Evolutionary conservation across 1,140 invertebrate genomes (phyloP).

Genomic region (Bombus soroeensis): DNA sequence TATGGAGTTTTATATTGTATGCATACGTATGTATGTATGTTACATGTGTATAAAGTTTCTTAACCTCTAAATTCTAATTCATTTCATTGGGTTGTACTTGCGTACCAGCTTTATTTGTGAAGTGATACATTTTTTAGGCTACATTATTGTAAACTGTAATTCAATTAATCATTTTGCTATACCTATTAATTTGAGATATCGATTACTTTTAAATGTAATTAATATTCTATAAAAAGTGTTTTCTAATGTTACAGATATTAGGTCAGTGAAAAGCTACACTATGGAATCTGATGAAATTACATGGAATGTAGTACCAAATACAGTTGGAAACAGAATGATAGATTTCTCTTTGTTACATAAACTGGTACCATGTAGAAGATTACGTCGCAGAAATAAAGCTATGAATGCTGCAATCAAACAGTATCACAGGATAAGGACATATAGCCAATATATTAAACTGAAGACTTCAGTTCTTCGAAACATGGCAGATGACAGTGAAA

Average conservation of each 20-base stretch:
- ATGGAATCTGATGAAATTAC: conserved; percentile 3
- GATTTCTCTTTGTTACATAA: conserved; percentile 25
- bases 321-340: conserved; percentile 25
- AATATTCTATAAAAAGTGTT: neutral
- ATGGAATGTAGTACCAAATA: conserved; percentile 28
- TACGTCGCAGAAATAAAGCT: conserved; percentile 12
- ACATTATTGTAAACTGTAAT: neutral
- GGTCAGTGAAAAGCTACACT: neutral
- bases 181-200: neutral
- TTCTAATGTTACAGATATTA: neutral
- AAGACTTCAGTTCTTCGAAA: conserved; percentile 27
- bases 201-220: neutral
- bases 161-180: no score
- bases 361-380: conserved; percentile 5
- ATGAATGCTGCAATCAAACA: conserved; percentile 14
- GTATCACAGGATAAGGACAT: neutral
- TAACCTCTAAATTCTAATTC: neutral
- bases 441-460: conserved; percentile 22
- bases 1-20: neutral
- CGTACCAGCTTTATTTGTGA: neutral
- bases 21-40: neutral
- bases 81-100: neutral
- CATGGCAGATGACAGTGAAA: conserved; percentile 18
- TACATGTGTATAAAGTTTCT: neutral
- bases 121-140: neutral